Conservation (phyloP, 2,888 invertebrate genomes). For the Ariolimax columbianus region DNA sequence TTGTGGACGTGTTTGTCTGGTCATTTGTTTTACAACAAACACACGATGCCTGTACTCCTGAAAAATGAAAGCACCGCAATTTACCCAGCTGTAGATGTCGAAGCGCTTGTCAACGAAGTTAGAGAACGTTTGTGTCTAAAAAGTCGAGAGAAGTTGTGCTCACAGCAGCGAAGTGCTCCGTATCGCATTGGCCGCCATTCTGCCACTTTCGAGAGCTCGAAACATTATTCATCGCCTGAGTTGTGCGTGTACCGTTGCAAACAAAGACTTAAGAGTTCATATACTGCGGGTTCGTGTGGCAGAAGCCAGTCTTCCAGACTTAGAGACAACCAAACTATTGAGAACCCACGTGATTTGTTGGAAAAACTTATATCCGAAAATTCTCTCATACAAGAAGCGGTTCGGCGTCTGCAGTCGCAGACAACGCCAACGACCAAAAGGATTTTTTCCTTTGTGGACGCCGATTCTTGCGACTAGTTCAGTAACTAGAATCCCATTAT, state of each 20-base stretch:
- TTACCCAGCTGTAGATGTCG: constrained; percentile 45
- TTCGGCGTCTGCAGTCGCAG: constrained; percentile 51
- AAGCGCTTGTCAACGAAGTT: constrained; percentile 51
- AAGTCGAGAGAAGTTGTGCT: constrained; percentile 52
- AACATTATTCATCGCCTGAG: constrained; percentile 39
- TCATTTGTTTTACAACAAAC: not conserved
- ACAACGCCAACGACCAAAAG: not conserved
- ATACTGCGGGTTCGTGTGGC: not conserved
- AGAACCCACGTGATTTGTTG: constrained; percentile 41
- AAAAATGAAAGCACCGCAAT: not conserved
- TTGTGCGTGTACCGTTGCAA: constrained; percentile 9
- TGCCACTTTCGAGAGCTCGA: not conserved
- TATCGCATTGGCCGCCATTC: constrained; percentile 28
- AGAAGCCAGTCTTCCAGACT: constrained; percentile 29
- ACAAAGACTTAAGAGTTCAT: not conserved
- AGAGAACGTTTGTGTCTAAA: constrained; percentile 54
- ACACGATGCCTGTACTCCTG: constrained; percentile 35
- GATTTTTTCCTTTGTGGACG: constrained; percentile 33
- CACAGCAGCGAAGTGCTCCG: constrained; percentile 45
- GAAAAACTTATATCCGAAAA: constrained; percentile 53
- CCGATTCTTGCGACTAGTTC: constrained; percentile 29
- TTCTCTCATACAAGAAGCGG: constrained; percentile 56
- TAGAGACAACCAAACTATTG: constrained; percentile 8
- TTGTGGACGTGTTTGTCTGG: not conserved
- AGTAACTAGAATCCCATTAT: constrained; percentile 23